A percentile compares a stretch with the other conserved stretches of the same genome.
Conservation (phyloP, 2,113 vertebrate genomes). For the Erpornis zantholeuca region DNA sequence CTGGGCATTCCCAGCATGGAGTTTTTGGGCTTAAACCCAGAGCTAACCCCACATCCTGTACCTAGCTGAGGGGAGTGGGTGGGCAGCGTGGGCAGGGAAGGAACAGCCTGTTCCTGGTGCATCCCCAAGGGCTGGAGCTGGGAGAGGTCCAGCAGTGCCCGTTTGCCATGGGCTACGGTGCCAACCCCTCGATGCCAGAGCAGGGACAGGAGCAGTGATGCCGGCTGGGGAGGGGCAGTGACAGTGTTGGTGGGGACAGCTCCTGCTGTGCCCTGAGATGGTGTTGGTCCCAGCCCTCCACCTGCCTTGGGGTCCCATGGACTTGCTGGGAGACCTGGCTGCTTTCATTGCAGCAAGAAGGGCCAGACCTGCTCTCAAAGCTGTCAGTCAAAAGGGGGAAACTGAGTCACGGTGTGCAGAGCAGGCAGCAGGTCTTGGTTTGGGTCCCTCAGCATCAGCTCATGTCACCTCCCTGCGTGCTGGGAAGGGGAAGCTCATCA, state of each 20-base stretch:
- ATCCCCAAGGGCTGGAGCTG: background rate
- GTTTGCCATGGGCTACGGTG: background rate
- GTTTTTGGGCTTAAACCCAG: background rate
- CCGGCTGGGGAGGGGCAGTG: rapidly evolving
- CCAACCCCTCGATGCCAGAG: background rate
- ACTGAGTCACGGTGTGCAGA: background rate
- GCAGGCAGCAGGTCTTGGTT: background rate
- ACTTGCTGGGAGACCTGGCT: background rate
- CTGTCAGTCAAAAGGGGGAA: rapidly evolving
- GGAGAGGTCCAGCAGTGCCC: background rate
- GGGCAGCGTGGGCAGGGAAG: background rate
- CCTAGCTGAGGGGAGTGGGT: background rate
- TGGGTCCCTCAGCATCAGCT: background rate
- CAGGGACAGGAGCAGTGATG: background rate
- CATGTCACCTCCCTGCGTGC: rapidly evolving
- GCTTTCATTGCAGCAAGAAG: background rate
- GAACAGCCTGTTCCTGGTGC: background rate
- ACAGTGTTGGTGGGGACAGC: rapidly evolving
- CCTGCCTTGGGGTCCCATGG: background rate
- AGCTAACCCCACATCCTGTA: rapidly evolving
- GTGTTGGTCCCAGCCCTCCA: background rate
- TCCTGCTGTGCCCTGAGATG: background rate
- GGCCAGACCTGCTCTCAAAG: background rate
- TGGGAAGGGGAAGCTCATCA: background rate
- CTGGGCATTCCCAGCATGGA: background rate